These are phyloP conservation scores for Natator depressus DNA, from an alignment of 2,113 vertebrate genomes.

Conservation along the genomic window DNA sequence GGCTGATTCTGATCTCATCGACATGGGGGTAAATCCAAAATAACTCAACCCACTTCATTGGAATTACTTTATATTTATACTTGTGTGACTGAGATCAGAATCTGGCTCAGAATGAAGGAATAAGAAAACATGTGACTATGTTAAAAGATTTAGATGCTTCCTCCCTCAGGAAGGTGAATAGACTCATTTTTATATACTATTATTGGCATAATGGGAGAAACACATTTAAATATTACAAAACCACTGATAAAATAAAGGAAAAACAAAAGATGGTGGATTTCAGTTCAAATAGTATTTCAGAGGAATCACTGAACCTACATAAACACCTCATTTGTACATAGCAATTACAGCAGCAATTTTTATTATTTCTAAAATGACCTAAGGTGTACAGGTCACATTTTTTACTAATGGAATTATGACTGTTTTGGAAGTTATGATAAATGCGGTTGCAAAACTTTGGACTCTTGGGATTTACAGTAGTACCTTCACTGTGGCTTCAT, in stretches of 20 bases:
- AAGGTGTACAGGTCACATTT: neutral
- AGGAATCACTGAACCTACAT: neutral
- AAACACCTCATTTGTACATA: constrained; percentile 20
- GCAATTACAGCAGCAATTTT: constrained; percentile 20
- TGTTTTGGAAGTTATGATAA: constrained; percentile 32
- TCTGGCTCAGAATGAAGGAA: neutral
- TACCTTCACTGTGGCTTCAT: constrained; percentile 50
- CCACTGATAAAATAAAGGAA: constrained; percentile 38
- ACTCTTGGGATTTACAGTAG: constrained; percentile 14
- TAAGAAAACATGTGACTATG: neutral
- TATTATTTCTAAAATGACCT: constrained; percentile 39
- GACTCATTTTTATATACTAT: neutral
- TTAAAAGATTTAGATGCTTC: neutral
- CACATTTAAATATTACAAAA: constrained; percentile 3
- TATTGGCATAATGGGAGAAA: neutral
- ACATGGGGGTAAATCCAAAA: neutral
- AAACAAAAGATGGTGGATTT: constrained; percentile 37
- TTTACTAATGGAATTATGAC: constrained; percentile 16
- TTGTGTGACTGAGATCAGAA: neutral
- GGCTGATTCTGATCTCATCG: neutral
- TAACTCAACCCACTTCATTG: neutral
- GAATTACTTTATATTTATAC: neutral
- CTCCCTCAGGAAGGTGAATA: neutral
- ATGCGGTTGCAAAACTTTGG: neutral
- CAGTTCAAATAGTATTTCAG: constrained; percentile 27